These are phyloP conservation scores for Planiliza haematocheilus DNA, from an alignment of 2,113 vertebrate species.

Conservation along the genomic window DNA sequence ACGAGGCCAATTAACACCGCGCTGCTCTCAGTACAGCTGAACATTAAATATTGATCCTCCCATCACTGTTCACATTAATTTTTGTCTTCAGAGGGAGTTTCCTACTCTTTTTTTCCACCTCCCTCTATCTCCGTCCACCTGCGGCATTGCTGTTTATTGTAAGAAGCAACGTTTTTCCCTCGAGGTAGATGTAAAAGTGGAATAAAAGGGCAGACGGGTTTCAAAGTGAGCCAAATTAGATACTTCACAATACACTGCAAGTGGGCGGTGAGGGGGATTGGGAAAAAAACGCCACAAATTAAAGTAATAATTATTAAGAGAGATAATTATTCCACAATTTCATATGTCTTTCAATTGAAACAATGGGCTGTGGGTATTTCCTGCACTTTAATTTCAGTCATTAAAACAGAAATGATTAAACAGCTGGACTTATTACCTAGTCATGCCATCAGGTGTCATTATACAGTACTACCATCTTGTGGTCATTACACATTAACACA, in stretches of 20 bases:
- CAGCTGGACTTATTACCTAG: no score
- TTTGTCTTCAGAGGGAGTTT: conserved; percentile 50
- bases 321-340: no score
- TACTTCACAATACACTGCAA: fast-evolving
- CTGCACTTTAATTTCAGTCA: no score
- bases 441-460: conserved; percentile 4
- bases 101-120: neutral
- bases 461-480: conserved; percentile 61
- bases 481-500: conserved; percentile 50
- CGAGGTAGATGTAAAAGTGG: conserved; percentile 13
- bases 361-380: no score
- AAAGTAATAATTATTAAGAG: no score
- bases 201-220: neutral
- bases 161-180: conserved; percentile 8
- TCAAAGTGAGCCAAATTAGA: neutral
- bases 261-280: no score
- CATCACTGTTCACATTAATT: conserved; percentile 45
- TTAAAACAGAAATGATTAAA: no score
- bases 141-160: neutral
- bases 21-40: conserved; percentile 31
- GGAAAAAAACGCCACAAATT: neutral
- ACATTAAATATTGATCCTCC: conserved; percentile 66
- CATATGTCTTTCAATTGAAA: no score
- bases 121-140: neutral
- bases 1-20: conserved; percentile 53